A percentile compares a stretch with the other conserved stretches of the same genome.
These are phyloP conservation scores for Camponotus vicinus DNA, from an alignment of 1,140 invertebrate species.

Conservation along the genomic window DNA sequence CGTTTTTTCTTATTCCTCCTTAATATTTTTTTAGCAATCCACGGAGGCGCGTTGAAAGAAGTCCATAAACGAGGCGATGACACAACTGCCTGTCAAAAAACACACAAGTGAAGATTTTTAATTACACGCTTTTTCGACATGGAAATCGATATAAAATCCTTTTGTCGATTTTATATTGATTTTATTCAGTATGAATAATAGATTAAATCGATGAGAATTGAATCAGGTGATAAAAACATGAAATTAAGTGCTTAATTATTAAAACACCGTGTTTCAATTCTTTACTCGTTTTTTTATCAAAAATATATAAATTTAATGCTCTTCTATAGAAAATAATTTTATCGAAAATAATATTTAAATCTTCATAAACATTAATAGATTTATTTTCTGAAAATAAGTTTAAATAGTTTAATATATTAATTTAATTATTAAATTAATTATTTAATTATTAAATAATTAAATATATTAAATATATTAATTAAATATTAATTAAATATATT, in stretches of 20 bases:
- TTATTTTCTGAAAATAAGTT: background rate
- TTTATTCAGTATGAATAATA: background rate
- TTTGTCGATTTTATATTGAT: background rate
- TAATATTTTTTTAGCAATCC: slow-evolving; percentile 41
- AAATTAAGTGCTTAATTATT: slow-evolving; percentile 4
- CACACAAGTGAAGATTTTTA: slow-evolving; percentile 54
- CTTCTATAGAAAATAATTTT: background rate
- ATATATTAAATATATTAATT: too few species aligned
- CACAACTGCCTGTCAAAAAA: slow-evolving; percentile 70
- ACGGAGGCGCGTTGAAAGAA: slow-evolving; percentile 46
- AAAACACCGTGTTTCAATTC: background rate
- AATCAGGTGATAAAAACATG: background rate
- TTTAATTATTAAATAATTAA: too few species aligned
- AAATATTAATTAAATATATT: too few species aligned
- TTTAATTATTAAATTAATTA: too few species aligned
- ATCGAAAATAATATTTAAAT: background rate
- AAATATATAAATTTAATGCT: background rate
- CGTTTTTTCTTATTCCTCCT: slow-evolving; percentile 29
- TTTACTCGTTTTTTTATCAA: background rate
- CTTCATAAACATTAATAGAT: background rate
- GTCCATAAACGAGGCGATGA: slow-evolving; percentile 62
- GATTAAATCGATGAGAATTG: slow-evolving; percentile 38
- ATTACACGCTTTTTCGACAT: slow-evolving; percentile 56
- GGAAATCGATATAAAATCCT: slow-evolving; percentile 45
- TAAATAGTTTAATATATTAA: background rate